A percentile compares a stretch with the other conserved stretches of the same genome.
These are phyloP conservation scores for Capitella teleta DNA, from an alignment of 1,140 invertebrate genomes.

Conservation along the genomic window DNA sequence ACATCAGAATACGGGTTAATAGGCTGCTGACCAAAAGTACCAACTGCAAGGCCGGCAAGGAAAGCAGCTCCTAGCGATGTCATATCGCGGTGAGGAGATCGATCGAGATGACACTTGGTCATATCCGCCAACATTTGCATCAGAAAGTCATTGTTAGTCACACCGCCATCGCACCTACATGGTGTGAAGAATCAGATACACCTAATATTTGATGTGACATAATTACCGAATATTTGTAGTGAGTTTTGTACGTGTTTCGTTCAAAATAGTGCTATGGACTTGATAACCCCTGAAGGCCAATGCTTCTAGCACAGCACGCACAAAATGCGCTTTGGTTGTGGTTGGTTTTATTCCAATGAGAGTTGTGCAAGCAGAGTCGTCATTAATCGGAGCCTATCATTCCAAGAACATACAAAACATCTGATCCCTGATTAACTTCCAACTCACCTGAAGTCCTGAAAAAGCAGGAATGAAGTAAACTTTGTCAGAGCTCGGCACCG, in stretches of 20 bases:
- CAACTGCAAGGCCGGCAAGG: constrained; percentile 64
- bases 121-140: constrained; percentile 76
- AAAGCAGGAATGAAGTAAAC: neutral
- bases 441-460: constrained; percentile 3
- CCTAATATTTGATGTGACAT: neutral
- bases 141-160: constrained; percentile 80
- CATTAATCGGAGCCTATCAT: constrained; percentile 71
- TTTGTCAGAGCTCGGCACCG: constrained; percentile 45
- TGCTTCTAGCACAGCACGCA: constrained; percentile 61
- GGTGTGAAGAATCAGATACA: neutral
- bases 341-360: constrained; percentile 74
- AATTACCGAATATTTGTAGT: constrained; percentile 22
- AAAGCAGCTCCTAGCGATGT: constrained; percentile 60
- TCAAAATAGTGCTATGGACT: constrained; percentile 55
- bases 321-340: constrained; percentile 63
- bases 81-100: constrained; percentile 38
- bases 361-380: constrained; percentile 65
- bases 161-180: constrained; percentile 78
- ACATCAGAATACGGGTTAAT: no score
- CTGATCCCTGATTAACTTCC: no score
- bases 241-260: constrained; percentile 24
- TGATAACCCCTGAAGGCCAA: constrained; percentile 72
- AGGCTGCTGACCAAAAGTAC: no score
- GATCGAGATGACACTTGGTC: constrained; percentile 59
- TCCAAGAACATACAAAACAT: neutral